A percentile compares a stretch with the other conserved stretches of the same genome.
phyloP scores from a whole-genome alignment of 2,113 vertebrate genomes.

The Cryptotis parvus region DNA sequence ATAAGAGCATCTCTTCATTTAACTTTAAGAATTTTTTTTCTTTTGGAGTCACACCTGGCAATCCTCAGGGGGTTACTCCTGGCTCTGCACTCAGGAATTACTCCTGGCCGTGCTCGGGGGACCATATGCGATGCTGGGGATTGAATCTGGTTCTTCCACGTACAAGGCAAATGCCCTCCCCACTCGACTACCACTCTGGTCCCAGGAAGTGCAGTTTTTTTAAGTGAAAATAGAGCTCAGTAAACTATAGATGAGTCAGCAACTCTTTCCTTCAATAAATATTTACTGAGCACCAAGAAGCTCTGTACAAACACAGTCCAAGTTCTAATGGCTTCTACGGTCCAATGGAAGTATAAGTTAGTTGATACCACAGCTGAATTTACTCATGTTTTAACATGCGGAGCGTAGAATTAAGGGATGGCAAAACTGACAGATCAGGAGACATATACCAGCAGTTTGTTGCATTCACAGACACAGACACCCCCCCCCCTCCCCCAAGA shows the following conservation, averaged over 20 bases:
- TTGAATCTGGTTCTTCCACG: no score
- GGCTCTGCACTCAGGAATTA: no score
- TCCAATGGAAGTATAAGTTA: neutral
- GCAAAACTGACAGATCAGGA: neutral
- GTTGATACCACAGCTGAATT: neutral
- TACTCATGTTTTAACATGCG: neutral
- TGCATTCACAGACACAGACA: neutral
- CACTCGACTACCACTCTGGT: no score
- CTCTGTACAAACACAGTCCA: neutral
- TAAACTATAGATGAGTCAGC: neutral
- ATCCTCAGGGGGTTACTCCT: no score
- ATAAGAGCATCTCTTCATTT: neutral
- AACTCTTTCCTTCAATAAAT: neutral
- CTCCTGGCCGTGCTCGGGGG: no score
- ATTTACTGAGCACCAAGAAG: neutral
- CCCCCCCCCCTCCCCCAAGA: no score
- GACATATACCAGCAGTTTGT: neutral
- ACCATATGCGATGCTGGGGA: no score
- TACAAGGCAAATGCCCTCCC: no score
- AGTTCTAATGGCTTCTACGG: neutral
- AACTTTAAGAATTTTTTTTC: neutral
- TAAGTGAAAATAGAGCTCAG: neutral
- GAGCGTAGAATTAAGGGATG: neutral
- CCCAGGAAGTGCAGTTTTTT: no score
- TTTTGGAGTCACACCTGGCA: no score